Percentiles rank a stretch among this genome's conserved stretches.
These are phyloP conservation scores for Yponomeuta sedellus DNA, from an alignment of 2,888 invertebrate genomes.

Conservation along the genomic window DNA sequence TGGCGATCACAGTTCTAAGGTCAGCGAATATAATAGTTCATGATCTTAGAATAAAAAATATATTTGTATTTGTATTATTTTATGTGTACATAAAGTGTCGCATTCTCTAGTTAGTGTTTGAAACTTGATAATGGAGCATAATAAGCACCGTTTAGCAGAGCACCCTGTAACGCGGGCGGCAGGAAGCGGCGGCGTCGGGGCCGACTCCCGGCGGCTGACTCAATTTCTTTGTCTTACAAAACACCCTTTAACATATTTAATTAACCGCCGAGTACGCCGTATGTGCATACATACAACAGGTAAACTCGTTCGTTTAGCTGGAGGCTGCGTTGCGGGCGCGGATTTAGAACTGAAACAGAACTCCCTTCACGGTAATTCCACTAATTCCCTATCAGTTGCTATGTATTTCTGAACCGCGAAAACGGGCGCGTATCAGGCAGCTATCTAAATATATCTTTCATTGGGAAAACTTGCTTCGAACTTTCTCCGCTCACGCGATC, in stretches of 20 bases:
- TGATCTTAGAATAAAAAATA: too few relatives aligned
- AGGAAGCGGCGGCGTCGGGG: constrained; percentile 28
- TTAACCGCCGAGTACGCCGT: constrained; percentile 36
- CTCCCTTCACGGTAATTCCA: background rate
- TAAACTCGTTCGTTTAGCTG: constrained; percentile 9
- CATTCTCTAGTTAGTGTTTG: too few relatives aligned
- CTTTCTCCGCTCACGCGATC: constrained; percentile 37
- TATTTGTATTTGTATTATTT: too few relatives aligned
- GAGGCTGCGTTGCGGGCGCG: background rate
- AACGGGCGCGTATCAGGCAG: constrained; percentile 34
- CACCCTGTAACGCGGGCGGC: constrained; percentile 15
- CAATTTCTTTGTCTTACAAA: constrained; percentile 51
- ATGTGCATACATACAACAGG: background rate
- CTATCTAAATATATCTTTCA: constrained; percentile 47
- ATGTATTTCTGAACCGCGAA: background rate
- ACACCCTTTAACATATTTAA: constrained; percentile 57
- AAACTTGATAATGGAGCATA: too few relatives aligned
- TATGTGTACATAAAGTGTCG: too few relatives aligned
- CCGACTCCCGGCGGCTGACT: constrained; percentile 20
- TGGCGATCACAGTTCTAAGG: too few relatives aligned
- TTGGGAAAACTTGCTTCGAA: constrained; percentile 38
- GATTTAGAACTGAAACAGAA: constrained; percentile 4
- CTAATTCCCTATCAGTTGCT: background rate
- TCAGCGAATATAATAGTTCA: too few relatives aligned
- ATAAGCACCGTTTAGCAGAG: too few relatives aligned